Evolutionary conservation across 1,140 invertebrate species (phyloP).

Genomic region (Drosophila sproati): DNA sequence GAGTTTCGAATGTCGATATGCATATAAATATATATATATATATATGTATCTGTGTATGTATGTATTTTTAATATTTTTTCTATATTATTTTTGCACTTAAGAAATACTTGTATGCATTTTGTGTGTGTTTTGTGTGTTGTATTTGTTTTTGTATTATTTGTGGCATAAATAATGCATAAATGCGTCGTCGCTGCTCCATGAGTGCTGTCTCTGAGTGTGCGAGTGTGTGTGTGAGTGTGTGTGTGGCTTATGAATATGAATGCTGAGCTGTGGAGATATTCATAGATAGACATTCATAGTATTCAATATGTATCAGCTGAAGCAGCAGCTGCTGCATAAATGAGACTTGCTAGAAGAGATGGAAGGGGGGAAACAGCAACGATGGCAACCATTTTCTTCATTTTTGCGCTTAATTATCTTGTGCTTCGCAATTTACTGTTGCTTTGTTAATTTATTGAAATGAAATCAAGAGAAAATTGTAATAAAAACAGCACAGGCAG

Average conservation of each 20-base stretch:
- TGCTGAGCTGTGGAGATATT: constrained; percentile 27
- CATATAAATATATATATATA: neutral
- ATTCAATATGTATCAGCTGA: constrained; percentile 29
- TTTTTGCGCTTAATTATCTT: constrained; percentile 57
- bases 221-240: constrained; percentile 20
- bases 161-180: constrained; percentile 65
- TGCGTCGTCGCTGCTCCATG: constrained; percentile 36
- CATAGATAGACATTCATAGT: constrained; percentile 29
- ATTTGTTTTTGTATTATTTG: constrained; percentile 26
- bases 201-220: constrained; percentile 6
- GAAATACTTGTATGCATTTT: constrained; percentile 23
- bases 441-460: constrained; percentile 80
- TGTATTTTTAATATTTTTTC: constrained; percentile 12
- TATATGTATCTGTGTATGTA: too few species aligned
- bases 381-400: constrained; percentile 36
- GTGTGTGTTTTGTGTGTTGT: constrained; percentile 22
- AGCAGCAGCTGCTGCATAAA: constrained; percentile 51
- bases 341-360: neutral
- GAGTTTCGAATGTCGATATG: constrained; percentile 30
- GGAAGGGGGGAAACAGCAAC: constrained; percentile 17
- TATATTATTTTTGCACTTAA: constrained; percentile 52
- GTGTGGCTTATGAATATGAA: constrained; percentile 67
- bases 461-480: constrained; percentile 74
- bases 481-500: constrained; percentile 49
- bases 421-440: constrained; percentile 68